Conservation (phyloP, 1,140 invertebrate genomes). For the Calephelis virginiensis region DNA sequence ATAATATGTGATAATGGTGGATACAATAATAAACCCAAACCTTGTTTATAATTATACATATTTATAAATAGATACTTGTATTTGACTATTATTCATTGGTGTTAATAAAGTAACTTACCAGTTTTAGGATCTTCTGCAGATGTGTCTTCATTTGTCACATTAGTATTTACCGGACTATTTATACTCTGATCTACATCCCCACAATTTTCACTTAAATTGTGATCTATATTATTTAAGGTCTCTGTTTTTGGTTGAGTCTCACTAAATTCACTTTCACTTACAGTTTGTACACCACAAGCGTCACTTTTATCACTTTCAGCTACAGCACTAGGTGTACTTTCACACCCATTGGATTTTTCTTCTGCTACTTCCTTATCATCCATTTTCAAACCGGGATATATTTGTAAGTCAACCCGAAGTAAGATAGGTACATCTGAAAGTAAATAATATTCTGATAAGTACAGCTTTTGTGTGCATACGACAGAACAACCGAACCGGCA, state of each 20-base stretch:
- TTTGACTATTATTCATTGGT: not conserved
- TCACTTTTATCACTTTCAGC: slow-evolving; percentile 25
- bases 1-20: too few relatives aligned
- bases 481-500: slow-evolving; percentile 43
- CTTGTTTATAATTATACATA: too few relatives aligned
- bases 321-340: slow-evolving; percentile 31
- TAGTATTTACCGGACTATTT: not conserved
- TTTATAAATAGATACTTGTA: not conserved
- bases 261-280: slow-evolving; percentile 23
- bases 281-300: slow-evolving; percentile 24
- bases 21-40: too few relatives aligned
- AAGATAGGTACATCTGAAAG: slow-evolving; percentile 53
- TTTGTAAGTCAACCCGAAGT: slow-evolving; percentile 1
- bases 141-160: not conserved
- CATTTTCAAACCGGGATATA: slow-evolving; percentile 50
- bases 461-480: slow-evolving; percentile 8
- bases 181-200: not conserved
- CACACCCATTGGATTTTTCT: slow-evolving; percentile 39
- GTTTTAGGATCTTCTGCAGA: not conserved
- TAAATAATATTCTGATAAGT: not conserved
- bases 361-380: slow-evolving; percentile 59
- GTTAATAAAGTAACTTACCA: not conserved
- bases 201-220: not conserved
- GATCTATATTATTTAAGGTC: slow-evolving; percentile 3
- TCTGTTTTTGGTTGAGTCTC: slow-evolving; percentile 19